phyloP scores from a whole-genome alignment of 2,797 vertebrate genomes.

The Tympanoctomys barrerae region DNA sequence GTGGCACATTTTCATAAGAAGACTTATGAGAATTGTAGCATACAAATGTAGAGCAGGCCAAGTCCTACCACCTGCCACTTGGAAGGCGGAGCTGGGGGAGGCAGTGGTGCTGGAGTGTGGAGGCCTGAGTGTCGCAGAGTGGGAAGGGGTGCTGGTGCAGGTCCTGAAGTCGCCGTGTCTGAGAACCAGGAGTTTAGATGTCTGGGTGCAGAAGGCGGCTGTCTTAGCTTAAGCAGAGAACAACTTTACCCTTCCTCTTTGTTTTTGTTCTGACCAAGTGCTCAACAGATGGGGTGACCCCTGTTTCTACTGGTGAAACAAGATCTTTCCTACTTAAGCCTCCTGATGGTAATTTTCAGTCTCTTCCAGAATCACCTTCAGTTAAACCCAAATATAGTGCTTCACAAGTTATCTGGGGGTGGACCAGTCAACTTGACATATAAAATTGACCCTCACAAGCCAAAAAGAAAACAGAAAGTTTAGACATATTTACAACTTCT shows the following conservation, averaged over 20 bases:
- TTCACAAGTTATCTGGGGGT: not conserved
- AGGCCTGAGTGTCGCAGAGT: not conserved
- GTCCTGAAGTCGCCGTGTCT: not conserved
- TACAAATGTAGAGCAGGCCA: too few species aligned
- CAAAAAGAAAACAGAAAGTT: not conserved
- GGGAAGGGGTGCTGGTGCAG: not conserved
- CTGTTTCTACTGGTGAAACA: not conserved
- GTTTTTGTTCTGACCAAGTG: too few species aligned
- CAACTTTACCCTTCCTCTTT: not conserved
- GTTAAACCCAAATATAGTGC: not conserved
- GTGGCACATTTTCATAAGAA: slow-evolving; percentile 15
- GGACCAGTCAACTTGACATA: not conserved
- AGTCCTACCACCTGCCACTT: not conserved
- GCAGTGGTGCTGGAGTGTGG: too few species aligned
- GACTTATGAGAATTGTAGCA: not conserved
- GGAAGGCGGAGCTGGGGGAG: not conserved
- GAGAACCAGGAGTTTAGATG: not conserved
- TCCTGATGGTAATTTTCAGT: not conserved
- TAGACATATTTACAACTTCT: not conserved
- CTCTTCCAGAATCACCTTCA: not conserved
- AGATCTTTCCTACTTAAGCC: not conserved
- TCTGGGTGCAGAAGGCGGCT: not conserved
- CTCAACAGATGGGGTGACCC: not conserved
- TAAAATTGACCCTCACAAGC: not conserved
- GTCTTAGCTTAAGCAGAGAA: not conserved